Conservation (phyloP, 2,888 invertebrate genomes). For the Odontocerum albicorne region DNA sequence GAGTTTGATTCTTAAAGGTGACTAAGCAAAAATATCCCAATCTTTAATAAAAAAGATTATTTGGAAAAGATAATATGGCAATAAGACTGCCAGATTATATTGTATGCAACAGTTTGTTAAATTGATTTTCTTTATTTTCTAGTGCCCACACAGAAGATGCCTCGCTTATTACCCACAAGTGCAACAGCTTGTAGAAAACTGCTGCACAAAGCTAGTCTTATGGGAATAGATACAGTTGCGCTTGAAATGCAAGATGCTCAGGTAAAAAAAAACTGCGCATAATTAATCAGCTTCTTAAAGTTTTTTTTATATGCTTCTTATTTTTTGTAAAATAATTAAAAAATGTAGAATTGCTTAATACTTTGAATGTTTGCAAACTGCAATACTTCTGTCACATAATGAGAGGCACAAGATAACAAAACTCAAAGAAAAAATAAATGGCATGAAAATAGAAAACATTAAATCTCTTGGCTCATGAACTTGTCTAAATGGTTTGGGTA, state of each 20-base stretch:
- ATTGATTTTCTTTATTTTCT: constrained; percentile 36
- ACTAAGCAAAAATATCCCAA: too few species aligned
- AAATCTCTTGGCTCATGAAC: too few species aligned
- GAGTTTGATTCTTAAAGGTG: too few species aligned
- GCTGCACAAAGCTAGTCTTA: constrained; percentile 82
- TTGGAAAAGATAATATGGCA: not conserved
- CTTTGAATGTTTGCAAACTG: too few species aligned
- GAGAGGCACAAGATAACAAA: too few species aligned
- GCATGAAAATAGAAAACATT: too few species aligned
- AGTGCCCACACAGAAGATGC: constrained; percentile 96
- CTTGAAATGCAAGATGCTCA: constrained; percentile 83
- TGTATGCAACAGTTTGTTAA: not conserved
- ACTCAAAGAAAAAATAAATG: too few species aligned
- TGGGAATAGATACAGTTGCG: constrained; percentile 85
- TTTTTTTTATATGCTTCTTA: not conserved
- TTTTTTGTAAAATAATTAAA: not conserved
- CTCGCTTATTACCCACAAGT: constrained; percentile 84
- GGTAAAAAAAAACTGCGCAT: constrained; percentile 42
- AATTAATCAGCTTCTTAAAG: not conserved
- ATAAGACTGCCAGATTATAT: not conserved
- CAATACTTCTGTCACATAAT: too few species aligned
- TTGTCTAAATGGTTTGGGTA: too few species aligned
- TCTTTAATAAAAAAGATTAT: too few species aligned
- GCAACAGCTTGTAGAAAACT: constrained; percentile 85
- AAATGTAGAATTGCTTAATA: not conserved